Base-by-base conservation (phyloP, 2,888 invertebrate species). In the Syritta pipiens region DNA sequence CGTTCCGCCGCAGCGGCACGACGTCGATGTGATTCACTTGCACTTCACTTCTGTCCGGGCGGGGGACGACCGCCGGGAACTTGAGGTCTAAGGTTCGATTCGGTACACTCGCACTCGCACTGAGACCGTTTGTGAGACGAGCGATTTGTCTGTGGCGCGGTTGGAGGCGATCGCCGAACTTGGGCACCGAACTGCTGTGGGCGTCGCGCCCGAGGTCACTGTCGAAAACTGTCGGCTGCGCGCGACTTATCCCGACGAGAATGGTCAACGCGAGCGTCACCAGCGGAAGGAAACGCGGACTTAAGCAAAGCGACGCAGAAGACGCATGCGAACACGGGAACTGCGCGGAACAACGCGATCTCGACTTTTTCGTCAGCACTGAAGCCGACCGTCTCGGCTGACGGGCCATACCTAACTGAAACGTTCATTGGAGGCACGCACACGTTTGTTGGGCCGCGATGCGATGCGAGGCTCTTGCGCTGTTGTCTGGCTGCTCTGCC, bases 361-460 rank as follows among this genome's bases (percentile, higher is more conserved):
- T 55, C 59, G 59, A 75, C 48, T 72, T 81, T 74, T 44, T 57
- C 72, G 84, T 82, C 83, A 83, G 82, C 83, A 77, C 79, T 72
- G 76, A 83, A 81, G 83, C 83, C 83, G 83, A 86, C 86, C 85
- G 85, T 84, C 84, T 85, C 83, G 84, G 85, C 84, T 84, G 86
- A 86, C 86, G 85, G 84, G 85, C 85, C 86, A 86, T 86, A 83
- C 85, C 85, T 84, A 86, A 86, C 86, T 86, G 81, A 84, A 83
- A 83, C 71, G 77, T 75, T 72, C 69, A 75, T 74, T 69, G 62
- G 67, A 74, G 62, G 28, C 55, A 51, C 67, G 68, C 67, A 60
- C 65, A 60, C 71, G 65, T 65, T 53, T 59, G 65, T 79, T 67
- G 59, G 77, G 65, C 77, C 65, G 55, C 49, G 76, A 44, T 30